These are phyloP conservation scores for Anisognathus igniventris DNA, from an alignment of 2,797 vertebrate species.

Conservation along the genomic window DNA sequence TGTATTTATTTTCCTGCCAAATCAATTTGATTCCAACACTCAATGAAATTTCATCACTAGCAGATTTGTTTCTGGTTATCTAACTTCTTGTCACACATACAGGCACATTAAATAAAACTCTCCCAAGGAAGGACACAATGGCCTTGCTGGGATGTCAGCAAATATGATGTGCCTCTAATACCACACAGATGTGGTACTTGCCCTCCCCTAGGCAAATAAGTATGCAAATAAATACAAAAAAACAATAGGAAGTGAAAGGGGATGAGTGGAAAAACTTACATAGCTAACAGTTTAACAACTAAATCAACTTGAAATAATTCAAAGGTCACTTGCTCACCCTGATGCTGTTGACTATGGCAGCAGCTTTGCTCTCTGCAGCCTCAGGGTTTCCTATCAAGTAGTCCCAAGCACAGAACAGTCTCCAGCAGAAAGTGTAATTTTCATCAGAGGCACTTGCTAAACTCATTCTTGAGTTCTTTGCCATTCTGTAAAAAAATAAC, in stretches of 20 bases:
- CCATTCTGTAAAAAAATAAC: constrained; percentile 81
- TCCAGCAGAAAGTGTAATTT: constrained; percentile 97
- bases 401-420: constrained; percentile 98
- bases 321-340: constrained; percentile 74
- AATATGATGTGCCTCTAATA: background rate
- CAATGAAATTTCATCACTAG: background rate
- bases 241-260: background rate
- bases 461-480: constrained; percentile 92
- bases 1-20: background rate
- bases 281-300: background rate
- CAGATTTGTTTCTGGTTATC: background rate
- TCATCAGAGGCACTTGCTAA: constrained; percentile 92
- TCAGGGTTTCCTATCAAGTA: constrained; percentile 96
- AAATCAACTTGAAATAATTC: background rate
- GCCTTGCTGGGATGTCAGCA: background rate
- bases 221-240: background rate
- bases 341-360: constrained; percentile 95
- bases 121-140: background rate
- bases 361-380: constrained; percentile 96
- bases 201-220: background rate
- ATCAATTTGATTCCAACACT: background rate
- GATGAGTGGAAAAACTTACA: background rate
- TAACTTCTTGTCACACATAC: background rate
- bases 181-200: background rate
- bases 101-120: background rate